A percentile compares a stretch with the other conserved stretches of the same genome.
Conservation (phyloP, 2,888 invertebrate species). For the Helicoverpa assulta region DNA sequence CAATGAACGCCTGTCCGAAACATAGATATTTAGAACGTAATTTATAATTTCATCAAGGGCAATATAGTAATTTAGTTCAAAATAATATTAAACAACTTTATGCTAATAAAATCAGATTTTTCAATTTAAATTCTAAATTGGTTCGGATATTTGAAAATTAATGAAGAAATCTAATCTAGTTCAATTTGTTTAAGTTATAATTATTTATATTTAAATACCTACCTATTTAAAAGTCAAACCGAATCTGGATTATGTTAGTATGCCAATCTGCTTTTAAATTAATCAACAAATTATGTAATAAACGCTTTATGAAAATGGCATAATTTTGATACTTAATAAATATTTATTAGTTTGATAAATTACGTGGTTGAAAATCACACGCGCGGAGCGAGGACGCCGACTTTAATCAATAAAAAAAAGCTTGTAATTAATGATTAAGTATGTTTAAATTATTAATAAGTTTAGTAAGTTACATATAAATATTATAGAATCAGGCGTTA, state of each 20-base stretch:
- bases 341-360: slow-evolving; percentile 38
- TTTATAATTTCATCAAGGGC: neutral
- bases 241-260: slow-evolving; percentile 12
- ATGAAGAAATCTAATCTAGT: slow-evolving; percentile 25
- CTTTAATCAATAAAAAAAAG: neutral
- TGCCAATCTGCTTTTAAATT: slow-evolving; percentile 35
- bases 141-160: slow-evolving; percentile 2
- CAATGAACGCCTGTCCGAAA: neutral
- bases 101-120: slow-evolving; percentile 2
- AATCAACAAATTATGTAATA: slow-evolving; percentile 9
- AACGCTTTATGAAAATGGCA: slow-evolving; percentile 1
- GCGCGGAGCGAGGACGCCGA: slow-evolving; percentile 17
- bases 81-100: slow-evolving; percentile 1
- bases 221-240: slow-evolving; percentile 12
- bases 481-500: too few relatives aligned
- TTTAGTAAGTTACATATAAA: too few relatives aligned
- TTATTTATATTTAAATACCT: slow-evolving; percentile 13
- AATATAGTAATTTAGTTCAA: neutral
- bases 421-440: neutral
- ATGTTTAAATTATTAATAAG: neutral
- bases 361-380: slow-evolving; percentile 2
- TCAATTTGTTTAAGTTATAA: neutral
- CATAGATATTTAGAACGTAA: neutral
- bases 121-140: slow-evolving; percentile 10
- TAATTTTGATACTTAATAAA: slow-evolving; percentile 19